Evolutionary conservation across 2,113 vertebrate genomes (phyloP), one percentile per base, ranked within the genome.

Genomic region (Marmota monax): DNA sequence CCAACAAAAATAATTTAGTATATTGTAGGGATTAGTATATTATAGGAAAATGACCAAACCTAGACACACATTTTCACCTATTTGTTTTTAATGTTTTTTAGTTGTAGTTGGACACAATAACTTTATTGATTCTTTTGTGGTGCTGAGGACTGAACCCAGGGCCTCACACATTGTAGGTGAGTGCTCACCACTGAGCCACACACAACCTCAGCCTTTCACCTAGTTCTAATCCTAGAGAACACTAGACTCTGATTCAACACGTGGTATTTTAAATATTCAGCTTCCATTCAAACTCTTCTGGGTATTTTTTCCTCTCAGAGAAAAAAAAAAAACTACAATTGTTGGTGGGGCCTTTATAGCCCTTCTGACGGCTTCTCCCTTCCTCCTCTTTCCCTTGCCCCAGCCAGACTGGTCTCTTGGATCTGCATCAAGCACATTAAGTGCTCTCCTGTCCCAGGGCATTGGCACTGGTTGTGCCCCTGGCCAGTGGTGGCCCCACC

Each of bases 261-360:
- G 25, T 34, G 39, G 27, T 80, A 17, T n/a, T 92, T 88, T 48
- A 48, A 94, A 67, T 42, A 74, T 53, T 53, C 63, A 53, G 0
- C 10, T 18, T 13, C 58, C 80, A 20, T 1, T 53, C 48, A 56
- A 4, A 10, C 34, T 27, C 45, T 65, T 32, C 9, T 17, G 7
- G 7, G 18, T 4, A 3, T 17, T 42, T 42, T 1, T 25, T 34
- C 29, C 1, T 45, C 12, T 48, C 58, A 34, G 65, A 63, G 34
- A 84, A 53, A 67, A 53, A 45, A n/a, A 94, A 37, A 53, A 45
- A 94, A 37, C 17, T 56, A 1, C 2, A 9, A 5, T 45, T 45
- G 22, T 8, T 23, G 69, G 12, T 0, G 4, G 7, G 45, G 42
- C n/a, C 23, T 48, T 0, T 0, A 1, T 14, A 48, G 25, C 23